Evolutionary conservation across 2,888 invertebrate species (phyloP).

Genomic region (Chromoteleia sp.): DNA sequence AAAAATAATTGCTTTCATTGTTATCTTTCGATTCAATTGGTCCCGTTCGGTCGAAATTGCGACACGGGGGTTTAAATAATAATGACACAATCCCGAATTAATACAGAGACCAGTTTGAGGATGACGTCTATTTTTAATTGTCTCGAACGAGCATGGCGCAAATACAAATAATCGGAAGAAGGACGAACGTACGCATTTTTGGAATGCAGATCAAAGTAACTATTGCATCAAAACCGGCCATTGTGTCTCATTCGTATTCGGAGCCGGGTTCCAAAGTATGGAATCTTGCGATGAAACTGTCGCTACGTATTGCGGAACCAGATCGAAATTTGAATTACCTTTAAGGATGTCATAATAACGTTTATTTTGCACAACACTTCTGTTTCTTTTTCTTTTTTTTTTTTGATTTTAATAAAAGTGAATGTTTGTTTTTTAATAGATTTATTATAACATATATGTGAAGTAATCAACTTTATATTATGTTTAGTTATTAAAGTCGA

Average conservation of each 20-base stretch:
- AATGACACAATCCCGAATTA: background rate
- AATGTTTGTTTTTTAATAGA: background rate
- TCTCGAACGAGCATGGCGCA: background rate
- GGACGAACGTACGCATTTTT: constrained; percentile 7
- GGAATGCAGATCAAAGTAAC: constrained; percentile 24
- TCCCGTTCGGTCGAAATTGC: background rate
- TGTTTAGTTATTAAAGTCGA: background rate
- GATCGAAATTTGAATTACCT: constrained; percentile 24
- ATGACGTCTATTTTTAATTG: constrained; percentile 2
- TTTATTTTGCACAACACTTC: background rate
- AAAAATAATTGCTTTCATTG: background rate
- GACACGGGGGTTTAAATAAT: background rate
- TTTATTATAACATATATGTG: background rate
- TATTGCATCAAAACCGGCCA: constrained; percentile 11
- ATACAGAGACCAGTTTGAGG: background rate
- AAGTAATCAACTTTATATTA: constrained; percentile 2
- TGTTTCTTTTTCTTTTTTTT: background rate
- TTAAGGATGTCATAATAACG: constrained; percentile 7
- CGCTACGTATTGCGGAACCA: constrained; percentile 12
- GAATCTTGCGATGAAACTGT: constrained; percentile 1
- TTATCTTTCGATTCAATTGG: background rate
- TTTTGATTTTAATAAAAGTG: background rate
- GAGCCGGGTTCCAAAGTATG: background rate
- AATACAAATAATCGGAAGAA: constrained; percentile 26
- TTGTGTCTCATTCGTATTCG: constrained; percentile 26